Evolutionary conservation across 2,797 vertebrate species (phyloP), one percentile per base, ranked within the genome.

Genomic region (Threskiornis aethiopicus): DNA sequence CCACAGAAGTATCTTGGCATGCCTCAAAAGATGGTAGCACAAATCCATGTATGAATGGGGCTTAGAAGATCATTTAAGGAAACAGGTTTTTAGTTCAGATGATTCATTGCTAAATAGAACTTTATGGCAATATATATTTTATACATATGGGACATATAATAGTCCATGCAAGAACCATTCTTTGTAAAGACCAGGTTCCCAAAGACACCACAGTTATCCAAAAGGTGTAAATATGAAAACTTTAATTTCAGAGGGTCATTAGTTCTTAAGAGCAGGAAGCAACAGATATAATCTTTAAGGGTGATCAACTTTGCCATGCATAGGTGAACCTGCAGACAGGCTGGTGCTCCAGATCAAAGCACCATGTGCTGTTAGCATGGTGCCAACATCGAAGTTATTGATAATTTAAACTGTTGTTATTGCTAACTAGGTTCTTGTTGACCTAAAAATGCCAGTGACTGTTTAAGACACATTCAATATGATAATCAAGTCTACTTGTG

Each of bases 401-500:
- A 49, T 55, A 37, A 59, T 46, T 31, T 19, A 3, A 54, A 75
- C 41, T 51, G n/a, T 39, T 57, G 62, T 46, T 57, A 25, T 25
- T 76, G 20, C 72, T 57, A 75, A 55, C 29, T 6, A 55, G 25
- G 37, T 57, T 46, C 26, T 51, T 46, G 29, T 58, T 77, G 73
- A 44, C 39, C 72, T 64, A 79, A 59, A 62, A 81, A 39, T 39
- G 35, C n/a, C 78, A 87, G 51, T 18, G 76, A 37, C 25, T 66
- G 11, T 31, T 61, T 37, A 49, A 75, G 42, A 70, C 6, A 49
- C 16, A 25, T 70, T 70, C 65, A 69, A 3, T 73, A 29, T 13
- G 5, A 16, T 5, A 77, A 31, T 3, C 0, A 0, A 77, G 13
- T 22, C 51, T 77, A 5, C 19, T 16, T 37, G 35, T 46, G 44